Base-by-base conservation (phyloP, 1,140 invertebrate species). In the Protaetia brevitarsis region DNA sequence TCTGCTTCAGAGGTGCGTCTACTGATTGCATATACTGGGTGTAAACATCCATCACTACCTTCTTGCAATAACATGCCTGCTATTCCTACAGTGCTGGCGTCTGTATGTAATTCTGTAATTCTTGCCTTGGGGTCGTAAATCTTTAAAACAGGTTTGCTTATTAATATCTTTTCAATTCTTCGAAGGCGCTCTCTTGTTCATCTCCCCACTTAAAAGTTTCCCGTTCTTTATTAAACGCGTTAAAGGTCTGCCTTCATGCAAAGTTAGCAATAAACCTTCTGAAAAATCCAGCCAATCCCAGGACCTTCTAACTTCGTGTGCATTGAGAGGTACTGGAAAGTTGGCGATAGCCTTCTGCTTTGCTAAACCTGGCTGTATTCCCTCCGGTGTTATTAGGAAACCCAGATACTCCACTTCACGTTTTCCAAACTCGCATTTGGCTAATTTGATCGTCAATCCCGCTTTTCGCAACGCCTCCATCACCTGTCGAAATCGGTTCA, bases 91-190 rank as follows among this genome's bases (percentile, higher is more conserved):
- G 7, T 16, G 45, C 68, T 71, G 0, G 76, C 78, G 65, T 79
- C 77, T 0, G 73, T 77, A 68, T 77, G 74, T 16, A 79, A 45
- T n/a, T n/a, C n/a, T n/a, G n/a, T n/a, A n/a, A n/a, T 23, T 78
- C 73, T 6, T 68, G 58, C 34, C 21, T 66, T 63, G 8, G 62
- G 60, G 11, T 66, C 58, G 59, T 41, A 68, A n/a, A 63, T 28
- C 16, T 57, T 65, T 19, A 68, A 60, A 19, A 37, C 4, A 2
- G 45, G 56, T 63, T 62, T 34, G 13, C 31, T 34, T 34, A 34
- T 34, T n/a, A 34, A 5, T n/a, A 34, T 8, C 31, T 34, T 36
- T n/a, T 27, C 10, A 34, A 19, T 16, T 57, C 26, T 21, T 65
- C 29, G 63, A 67, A 70, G 21, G 62, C 68, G 8, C 11, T 11